Percentiles rank a stretch among this genome's conserved stretches.
phyloP scores from a whole-genome alignment of 2,797 vertebrate species.

The Hirundo rustica region DNA sequence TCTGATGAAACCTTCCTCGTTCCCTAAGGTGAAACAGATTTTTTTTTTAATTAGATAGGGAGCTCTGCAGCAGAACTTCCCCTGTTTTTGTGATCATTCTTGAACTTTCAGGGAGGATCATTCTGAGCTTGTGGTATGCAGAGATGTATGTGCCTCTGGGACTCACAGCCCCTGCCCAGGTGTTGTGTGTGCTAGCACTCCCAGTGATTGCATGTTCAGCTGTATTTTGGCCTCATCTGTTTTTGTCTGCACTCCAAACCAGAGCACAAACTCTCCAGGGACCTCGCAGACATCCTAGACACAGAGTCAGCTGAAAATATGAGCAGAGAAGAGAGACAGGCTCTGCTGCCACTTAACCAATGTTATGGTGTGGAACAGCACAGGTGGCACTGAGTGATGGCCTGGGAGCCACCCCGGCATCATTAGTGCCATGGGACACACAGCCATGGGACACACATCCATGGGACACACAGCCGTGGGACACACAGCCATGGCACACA shows the following conservation, averaged over 20 bases:
- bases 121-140: not conserved
- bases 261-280: not conserved
- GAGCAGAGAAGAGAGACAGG: not conserved
- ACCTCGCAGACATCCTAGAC: not conserved
- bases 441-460: not conserved
- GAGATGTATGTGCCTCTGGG: not conserved
- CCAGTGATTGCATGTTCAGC: not conserved
- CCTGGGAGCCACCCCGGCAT: not conserved
- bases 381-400: not conserved
- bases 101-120: not conserved
- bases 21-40: slow-evolving; percentile 37
- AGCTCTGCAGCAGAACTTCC: slow-evolving; percentile 20
- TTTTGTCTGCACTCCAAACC: not conserved
- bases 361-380: not conserved
- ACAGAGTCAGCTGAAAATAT: not conserved
- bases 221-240: slow-evolving; percentile 2
- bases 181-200: not conserved
- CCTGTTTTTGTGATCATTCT: not conserved
- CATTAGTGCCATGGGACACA: not conserved
- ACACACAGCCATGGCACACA: not conserved
- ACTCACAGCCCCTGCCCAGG: not conserved
- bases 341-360: not conserved
- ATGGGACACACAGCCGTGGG: not conserved
- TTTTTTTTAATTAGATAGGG: slow-evolving; percentile 15
- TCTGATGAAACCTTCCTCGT: slow-evolving; percentile 42